A percentile compares a stretch with the other conserved stretches of the same genome.
These are phyloP conservation scores for Philereme transversata DNA, from an alignment of 2,888 invertebrate genomes.

Conservation along the genomic window DNA sequence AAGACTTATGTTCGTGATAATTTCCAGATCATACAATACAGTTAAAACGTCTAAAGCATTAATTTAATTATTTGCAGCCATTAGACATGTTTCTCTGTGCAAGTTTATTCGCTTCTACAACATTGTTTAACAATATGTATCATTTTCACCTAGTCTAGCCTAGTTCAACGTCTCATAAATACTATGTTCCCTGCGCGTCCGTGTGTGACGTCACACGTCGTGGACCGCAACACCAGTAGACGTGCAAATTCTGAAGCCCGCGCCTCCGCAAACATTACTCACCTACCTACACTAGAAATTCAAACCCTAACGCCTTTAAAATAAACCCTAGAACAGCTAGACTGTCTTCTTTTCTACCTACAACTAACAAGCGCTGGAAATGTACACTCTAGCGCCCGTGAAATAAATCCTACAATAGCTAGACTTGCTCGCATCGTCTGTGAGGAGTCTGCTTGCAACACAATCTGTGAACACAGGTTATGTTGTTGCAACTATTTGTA, in stretches of 20 bases:
- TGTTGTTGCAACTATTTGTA: conserved; percentile 15
- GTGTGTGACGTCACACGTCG: conserved; percentile 42
- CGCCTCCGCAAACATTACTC: conserved; percentile 59
- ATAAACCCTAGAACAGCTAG: conserved; percentile 15
- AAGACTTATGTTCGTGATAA: too few relatives aligned
- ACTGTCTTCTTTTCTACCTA: not conserved
- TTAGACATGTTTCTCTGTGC: too few relatives aligned
- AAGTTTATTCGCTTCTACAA: not conserved
- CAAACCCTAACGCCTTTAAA: conserved; percentile 11
- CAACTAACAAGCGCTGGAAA: conserved; percentile 11
- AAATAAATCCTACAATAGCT: conserved; percentile 8
- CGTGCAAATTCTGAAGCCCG: conserved; percentile 50
- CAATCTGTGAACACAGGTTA: conserved; percentile 28
- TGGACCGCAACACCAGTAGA: conserved; percentile 44
- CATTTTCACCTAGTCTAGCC: conserved; percentile 20
- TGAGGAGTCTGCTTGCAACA: conserved; percentile 16
- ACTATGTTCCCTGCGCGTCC: conserved; percentile 22
- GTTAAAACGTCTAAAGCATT: too few relatives aligned
- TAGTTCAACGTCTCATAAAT: conserved; percentile 26
- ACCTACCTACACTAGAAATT: conserved; percentile 30
- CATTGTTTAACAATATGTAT: conserved; percentile 9
- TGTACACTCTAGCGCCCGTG: conserved; percentile 12
- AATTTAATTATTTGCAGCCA: too few relatives aligned
- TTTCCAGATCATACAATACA: too few relatives aligned
- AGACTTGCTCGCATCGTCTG: not conserved